Evolutionary conservation across 1,140 invertebrate genomes (phyloP), one percentile per base, ranked within the genome.

Genomic region (Globodera ellingtonae): DNA sequence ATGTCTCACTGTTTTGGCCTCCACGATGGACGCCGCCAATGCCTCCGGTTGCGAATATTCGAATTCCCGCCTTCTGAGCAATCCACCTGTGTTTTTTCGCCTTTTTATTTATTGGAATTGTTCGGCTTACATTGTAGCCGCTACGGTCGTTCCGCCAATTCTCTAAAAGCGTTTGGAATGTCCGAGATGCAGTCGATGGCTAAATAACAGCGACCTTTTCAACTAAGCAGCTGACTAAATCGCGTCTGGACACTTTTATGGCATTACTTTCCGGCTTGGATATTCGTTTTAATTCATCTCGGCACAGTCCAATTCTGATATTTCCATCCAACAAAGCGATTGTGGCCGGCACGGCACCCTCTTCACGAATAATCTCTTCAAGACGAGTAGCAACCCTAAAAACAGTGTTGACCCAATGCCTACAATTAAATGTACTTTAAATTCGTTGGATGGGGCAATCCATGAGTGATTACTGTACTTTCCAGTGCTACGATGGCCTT

Each of bases 381-480:
- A 98, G 93, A 87, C 92, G 90, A 18, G 93, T 59, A 6, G 96
- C 96, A 48, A 94, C 97, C 82, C 92, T 92, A 62, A 15, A 52
- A 79, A 79, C 5, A 66, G 65, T 44, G 15, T 76, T 62, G 62
- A 15, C 9, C 10, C n/a, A 46, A 78, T 2, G 5, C 18, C 10
- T n/a, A 15, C 66, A 44, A 78, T 35, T 59, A 1, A 78, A 46
- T 83, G 86, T 88, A 92, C 91, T 94, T 90, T 70, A 97, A 91
- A 91, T 99, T 99, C 59, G 94, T 90, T 0, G 97, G 97, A 91
- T 93, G 94, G 0, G 97, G 96, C 94, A 99, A 96, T 66, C 97
- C 97, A 91, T 99, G 97, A 3, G 96, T 98, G 67, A 99, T 95
- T 72, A 99, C 97, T 4, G 97, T 96, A 15, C 95, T 96, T 91